Percentiles rank a stretch among this genome's conserved stretches.
Evolutionary conservation across 2,888 invertebrate species (phyloP).

Genomic region (Luperina nickerlii): DNA sequence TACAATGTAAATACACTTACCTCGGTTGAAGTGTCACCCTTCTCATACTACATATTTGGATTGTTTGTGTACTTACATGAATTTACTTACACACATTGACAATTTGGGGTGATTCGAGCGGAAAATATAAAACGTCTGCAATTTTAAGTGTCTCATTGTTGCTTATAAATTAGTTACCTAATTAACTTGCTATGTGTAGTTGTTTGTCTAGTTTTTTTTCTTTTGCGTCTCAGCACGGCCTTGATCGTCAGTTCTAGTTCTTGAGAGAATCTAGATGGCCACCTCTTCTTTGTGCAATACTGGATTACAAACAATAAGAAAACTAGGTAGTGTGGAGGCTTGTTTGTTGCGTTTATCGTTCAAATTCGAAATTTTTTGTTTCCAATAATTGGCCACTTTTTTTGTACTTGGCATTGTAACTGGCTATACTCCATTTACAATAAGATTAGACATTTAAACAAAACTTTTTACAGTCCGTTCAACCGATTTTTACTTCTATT

Average conservation of each 20-base stretch:
- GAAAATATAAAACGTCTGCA: neutral
- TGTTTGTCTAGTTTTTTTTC: neutral
- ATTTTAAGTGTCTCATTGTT: neutral
- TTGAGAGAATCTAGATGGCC: neutral
- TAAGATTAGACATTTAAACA: no score
- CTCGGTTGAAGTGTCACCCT: slow-evolving; percentile 19
- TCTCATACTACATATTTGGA: slow-evolving; percentile 14
- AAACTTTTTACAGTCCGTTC: no score
- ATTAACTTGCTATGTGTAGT: neutral
- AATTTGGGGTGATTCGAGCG: neutral
- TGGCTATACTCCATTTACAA: no score
- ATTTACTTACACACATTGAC: neutral
- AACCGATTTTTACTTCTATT: no score
- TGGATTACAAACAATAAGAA: neutral
- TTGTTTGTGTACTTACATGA: slow-evolving; percentile 11
- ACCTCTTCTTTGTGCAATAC: neutral
- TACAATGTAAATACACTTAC: slow-evolving; percentile 29
- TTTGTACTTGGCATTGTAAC: slow-evolving; percentile 60
- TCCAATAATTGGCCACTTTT: slow-evolving; percentile 46
- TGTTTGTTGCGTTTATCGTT: slow-evolving; percentile 19
- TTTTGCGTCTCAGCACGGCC: neutral
- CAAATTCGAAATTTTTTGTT: slow-evolving; percentile 45
- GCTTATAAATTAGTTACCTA: neutral
- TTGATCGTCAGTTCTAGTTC: slow-evolving; percentile 12
- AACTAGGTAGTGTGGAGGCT: neutral